Evolutionary conservation across 1,140 invertebrate genomes (phyloP), one percentile per base, ranked within the genome.

Genomic region (Tribolium castaneum): DNA sequence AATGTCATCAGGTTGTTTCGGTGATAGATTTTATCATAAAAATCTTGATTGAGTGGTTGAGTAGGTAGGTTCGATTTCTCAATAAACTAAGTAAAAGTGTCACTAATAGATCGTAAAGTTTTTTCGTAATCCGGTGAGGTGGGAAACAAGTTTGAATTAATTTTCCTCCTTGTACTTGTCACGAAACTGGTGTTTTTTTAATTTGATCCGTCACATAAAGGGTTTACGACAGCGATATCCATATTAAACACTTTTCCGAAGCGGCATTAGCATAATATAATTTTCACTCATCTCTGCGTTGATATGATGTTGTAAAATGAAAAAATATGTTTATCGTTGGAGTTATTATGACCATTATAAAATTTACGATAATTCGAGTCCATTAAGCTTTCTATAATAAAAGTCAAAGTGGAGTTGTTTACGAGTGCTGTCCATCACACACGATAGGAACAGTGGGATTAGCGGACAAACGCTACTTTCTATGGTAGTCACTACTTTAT

Each of bases 331-430:
- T 70, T 70, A 77, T 77, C 35, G 50, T 56, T 77, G 6, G 62
- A 76, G 75, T 66, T 70, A 51, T 70, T 76, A 76, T 70, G 75
- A 76, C 56, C 35, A 76, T 74, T 78, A 78, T 73, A 79, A 80
- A 81, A 81, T 83, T 81, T 81, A 83, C 78, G 82, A 81, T 81
- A 80, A 83, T 82, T 81, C 77, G 59, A 78, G 35, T 62, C 79
- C 79, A 82, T 82, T 83, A 82, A 81, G 81, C 78, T 82, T 81
- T 82, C 80, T 50, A 84, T 80, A 80, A 83, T 84, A 83, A 83
- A 82, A 79, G 79, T 82, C 81, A 70, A 76, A 77, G 25, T 70
- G 35, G 82, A 80, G 80, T 80, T 81, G 79, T 83, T 84, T 84
- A 84, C 75, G 82, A 79, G 45, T 25, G 49, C 50, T 80, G 79